Evolutionary conservation across 2,113 vertebrate species (phyloP), one percentile per base, ranked within the genome.

Genomic region (Diadophis punctatus): DNA sequence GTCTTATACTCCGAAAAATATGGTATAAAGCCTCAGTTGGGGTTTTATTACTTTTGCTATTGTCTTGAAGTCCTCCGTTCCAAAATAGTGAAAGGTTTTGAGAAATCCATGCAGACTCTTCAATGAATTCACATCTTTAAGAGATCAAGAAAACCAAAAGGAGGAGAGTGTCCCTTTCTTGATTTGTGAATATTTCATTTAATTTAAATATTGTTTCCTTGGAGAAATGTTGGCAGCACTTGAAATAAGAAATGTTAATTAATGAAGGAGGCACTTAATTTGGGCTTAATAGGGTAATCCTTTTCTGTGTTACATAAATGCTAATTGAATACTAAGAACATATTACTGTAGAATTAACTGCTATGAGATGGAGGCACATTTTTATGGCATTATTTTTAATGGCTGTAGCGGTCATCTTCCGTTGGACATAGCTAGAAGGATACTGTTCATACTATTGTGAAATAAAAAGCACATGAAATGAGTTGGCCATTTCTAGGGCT

Each of bases 161-260:
- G 68, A 92, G 16, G 92, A 93, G 80, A 80, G 48, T 55, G 86
- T 90, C 53, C 48, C 68, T 56, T 39, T 94, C 94, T 89, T 87
- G 34, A 0, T 92, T 93, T 92, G 86, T 3, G 49, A 55, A 0
- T 93, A 93, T 96, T 95, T 92, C 89, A 22, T 91, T 74, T 74
- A 25, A 20, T 90, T 96, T 87, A 94, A 96, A 96, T 94, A 91
- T 93, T 93, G 0, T 95, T 97, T 95, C 96, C 93, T 95, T 95
- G 93, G 96, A 97, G 95, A 93, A 96, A 96, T 14, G 68, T 92
- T 96, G 96, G 95, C 95, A 96, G 95, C 94, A 80, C 95, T 97
- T 96, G 96, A 97, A 97, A 95, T 95, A 95, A 96, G 95, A 96
- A 88, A 92, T 92, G 94, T 96, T 96, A 97, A 96, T 97, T 96